Conservation (phyloP, 1,140 invertebrate species). For the Heterodera schachtii region DNA sequence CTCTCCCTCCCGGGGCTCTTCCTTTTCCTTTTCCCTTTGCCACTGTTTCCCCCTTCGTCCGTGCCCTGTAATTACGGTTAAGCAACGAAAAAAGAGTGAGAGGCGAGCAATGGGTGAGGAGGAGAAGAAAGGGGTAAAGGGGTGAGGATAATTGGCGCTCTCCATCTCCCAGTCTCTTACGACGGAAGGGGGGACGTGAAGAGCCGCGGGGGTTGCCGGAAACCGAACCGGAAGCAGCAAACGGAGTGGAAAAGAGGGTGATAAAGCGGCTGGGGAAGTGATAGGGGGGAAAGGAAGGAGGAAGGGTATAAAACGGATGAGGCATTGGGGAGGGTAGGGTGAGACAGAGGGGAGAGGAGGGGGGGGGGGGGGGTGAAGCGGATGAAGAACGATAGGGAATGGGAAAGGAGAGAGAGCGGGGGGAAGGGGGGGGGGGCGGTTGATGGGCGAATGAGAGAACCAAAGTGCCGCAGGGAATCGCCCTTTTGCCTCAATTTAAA, state of each 20-base stretch:
- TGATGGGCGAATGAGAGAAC: neutral
- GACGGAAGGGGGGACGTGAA: neutral
- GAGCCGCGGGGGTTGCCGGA: neutral
- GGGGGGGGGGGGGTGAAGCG: neutral
- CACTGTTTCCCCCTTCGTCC: slow-evolving; percentile 5
- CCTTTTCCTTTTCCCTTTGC: neutral
- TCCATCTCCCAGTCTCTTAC: neutral
- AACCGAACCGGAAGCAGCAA: slow-evolving; percentile 16
- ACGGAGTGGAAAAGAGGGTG: neutral
- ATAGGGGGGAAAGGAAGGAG: neutral
- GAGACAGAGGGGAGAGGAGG: neutral
- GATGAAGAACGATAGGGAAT: neutral
- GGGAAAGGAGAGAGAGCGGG: neutral
- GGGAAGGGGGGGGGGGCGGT: neutral
- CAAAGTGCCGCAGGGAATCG: neutral
- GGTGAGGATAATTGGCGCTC: slow-evolving; percentile 5
- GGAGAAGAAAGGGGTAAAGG: neutral
- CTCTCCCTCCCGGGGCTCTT: neutral
- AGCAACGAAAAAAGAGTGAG: slow-evolving; percentile 17
- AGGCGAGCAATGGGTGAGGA: neutral
- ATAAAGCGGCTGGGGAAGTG: neutral
- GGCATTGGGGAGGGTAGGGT: too few relatives aligned
- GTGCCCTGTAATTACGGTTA: slow-evolving; percentile 33
- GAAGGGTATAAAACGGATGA: too few relatives aligned
- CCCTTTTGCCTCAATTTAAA: neutral